Base-by-base conservation (phyloP, 2,888 invertebrate species). In the Aphodius sticticus region DNA sequence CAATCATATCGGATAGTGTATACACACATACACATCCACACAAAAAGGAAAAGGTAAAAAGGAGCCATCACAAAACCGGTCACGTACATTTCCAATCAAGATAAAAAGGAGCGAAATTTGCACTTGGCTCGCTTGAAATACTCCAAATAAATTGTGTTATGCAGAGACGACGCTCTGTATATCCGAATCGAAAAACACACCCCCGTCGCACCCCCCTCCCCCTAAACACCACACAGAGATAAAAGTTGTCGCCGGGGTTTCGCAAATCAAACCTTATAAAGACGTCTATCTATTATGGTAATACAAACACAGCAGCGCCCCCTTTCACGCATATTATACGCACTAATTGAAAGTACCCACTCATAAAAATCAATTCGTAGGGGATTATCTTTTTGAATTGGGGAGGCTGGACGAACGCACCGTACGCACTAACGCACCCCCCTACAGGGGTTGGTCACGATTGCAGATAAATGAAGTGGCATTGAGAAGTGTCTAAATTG, bases 21-120 rank as follows among this genome's bases (percentile, higher is more conserved):
- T 7, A 38, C 38, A 38, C n/a, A n/a, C n/a, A n/a, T n/a, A n/a
- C n/a, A n/a, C n/a, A n/a, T n/a, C n/a, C 3, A 53, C 53, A 53
- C 53, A 53, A 53, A 53, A 53, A 53, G 53, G 53, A 53, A 53
- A 53, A 53, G 53, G 53, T 53, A 53, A 53, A 53, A 53, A 53
- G 53, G 53, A 53, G 9, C 53, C 3, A 53, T 53, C 53, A 53
- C 36, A 15, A 74, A 74, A 74, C 81, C 69, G 76, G 80, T 79
- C 79, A 81, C 78, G 78, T 77, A 72, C 74, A 75, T 77, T 76
- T 85, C 83, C 84, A 89, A 89, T 89, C 88, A 89, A 86, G 85
- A 84, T 84, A 89, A 88, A 89, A 89, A 89, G 87, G 87, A 85
- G 84, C 77, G 84, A 86, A 88, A 88, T 89, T 89, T 88, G 88